Percentiles rank a stretch among this genome's conserved stretches.
Conservation (phyloP, 2,113 vertebrate genomes). For the Sciurus niger region DNA sequence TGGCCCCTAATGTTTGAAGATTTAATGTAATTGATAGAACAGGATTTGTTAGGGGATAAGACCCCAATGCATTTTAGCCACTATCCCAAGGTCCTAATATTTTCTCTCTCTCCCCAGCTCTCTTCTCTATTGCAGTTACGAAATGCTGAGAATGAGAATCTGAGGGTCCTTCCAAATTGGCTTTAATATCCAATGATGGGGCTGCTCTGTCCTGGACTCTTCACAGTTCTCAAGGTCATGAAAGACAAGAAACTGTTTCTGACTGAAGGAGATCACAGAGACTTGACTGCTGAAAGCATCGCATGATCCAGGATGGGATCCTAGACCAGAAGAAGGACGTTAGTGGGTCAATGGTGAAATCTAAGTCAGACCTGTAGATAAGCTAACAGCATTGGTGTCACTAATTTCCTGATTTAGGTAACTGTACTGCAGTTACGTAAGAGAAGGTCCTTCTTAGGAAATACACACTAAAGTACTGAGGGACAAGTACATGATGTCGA, state of each 20-base stretch:
- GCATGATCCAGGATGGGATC: not conserved
- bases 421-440: not conserved
- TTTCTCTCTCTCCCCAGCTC: not conserved
- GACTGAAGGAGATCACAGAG: not conserved
- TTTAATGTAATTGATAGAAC: not conserved
- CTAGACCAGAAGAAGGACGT: not conserved
- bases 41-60: not conserved
- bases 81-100: not conserved
- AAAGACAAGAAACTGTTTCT: not conserved
- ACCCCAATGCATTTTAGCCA: not conserved
- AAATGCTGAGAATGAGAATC: not conserved
- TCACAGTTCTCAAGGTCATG: not conserved
- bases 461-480: not conserved
- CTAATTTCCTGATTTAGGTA: not conserved
- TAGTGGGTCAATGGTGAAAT: not conserved
- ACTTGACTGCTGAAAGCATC: not conserved
- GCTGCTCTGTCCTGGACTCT: not conserved
- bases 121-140: not conserved
- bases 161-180: not conserved
- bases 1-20: no score
- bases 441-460: not conserved
- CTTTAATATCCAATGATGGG: not conserved
- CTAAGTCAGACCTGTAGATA: not conserved
- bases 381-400: not conserved
- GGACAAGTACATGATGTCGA: not conserved